These are phyloP conservation scores for Podargus strigoides DNA, from an alignment of 2,797 vertebrate genomes.

Conservation along the genomic window DNA sequence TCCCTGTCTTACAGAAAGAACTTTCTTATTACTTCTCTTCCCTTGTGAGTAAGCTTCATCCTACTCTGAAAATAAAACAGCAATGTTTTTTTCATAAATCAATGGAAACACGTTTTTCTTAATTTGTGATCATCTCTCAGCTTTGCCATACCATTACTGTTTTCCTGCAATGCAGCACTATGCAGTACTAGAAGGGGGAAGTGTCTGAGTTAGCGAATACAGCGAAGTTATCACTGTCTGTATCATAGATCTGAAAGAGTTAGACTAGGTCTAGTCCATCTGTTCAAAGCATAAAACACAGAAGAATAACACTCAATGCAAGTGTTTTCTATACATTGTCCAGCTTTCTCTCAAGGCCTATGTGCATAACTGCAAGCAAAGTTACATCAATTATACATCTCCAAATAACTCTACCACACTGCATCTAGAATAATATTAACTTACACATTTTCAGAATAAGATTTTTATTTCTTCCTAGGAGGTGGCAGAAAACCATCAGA, in stretches of 20 bases:
- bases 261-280: background rate
- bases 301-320: background rate
- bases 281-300: background rate
- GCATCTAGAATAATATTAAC: background rate
- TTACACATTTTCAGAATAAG: background rate
- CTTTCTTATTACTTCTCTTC: background rate
- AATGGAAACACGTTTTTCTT: background rate
- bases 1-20: background rate
- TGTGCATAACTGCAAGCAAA: constrained; percentile 35
- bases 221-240: background rate
- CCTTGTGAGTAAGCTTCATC: background rate
- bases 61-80: background rate
- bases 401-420: background rate
- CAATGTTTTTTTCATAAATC: background rate
- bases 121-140: background rate
- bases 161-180: constrained; percentile 23
- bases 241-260: background rate
- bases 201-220: background rate
- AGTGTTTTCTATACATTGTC: constrained; percentile 8
- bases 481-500: background rate
- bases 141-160: background rate
- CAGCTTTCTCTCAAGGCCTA: constrained; percentile 59
- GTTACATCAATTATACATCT: background rate
- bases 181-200: background rate
- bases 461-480: background rate